Evolutionary conservation across 2,888 invertebrate species (phyloP).

Genomic region (Melieria picta): DNA sequence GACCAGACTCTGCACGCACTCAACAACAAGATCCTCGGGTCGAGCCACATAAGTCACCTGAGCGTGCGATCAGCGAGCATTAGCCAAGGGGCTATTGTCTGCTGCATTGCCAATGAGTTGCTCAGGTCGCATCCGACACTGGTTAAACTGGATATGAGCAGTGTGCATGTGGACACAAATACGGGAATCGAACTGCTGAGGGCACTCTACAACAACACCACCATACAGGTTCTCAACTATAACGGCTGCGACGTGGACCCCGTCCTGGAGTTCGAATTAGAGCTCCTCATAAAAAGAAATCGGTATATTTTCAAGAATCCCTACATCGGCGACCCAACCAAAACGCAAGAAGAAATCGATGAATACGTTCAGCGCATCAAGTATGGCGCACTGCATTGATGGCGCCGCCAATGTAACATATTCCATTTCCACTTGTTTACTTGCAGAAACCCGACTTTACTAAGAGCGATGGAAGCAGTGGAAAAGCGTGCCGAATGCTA

Average conservation of each 20-base stretch:
- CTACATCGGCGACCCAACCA: conserved; percentile 45
- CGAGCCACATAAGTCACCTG: conserved; percentile 47
- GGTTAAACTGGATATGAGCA: conserved; percentile 48
- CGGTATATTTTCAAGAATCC: conserved; percentile 44
- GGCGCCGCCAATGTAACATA: not conserved
- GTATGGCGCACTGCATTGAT: conserved; percentile 32
- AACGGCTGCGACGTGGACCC: conserved; percentile 50
- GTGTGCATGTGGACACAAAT: conserved; percentile 38
- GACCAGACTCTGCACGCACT: conserved; percentile 44
- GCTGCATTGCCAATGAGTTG: conserved; percentile 44
- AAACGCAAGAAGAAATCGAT: conserved; percentile 47
- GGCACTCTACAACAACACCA: conserved; percentile 47
- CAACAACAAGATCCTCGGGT: conserved; percentile 41
- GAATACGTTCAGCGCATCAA: conserved; percentile 44
- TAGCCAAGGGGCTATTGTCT: conserved; percentile 24
- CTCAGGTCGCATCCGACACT: conserved; percentile 48
- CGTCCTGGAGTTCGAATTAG: conserved; percentile 52
- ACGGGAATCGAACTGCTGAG: conserved; percentile 45
- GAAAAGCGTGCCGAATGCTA: conserved; percentile 34
- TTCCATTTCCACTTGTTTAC: not conserved
- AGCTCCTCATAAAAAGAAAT: conserved; percentile 55
- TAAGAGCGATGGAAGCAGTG: conserved; percentile 40
- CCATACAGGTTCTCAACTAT: conserved; percentile 49
- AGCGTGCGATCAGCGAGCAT: conserved; percentile 46
- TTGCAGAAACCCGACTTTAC: conserved; percentile 45